Evolutionary conservation across 2,888 invertebrate species (phyloP), one percentile per base, ranked within the genome.

Genomic region (Metalampra italica): DNA sequence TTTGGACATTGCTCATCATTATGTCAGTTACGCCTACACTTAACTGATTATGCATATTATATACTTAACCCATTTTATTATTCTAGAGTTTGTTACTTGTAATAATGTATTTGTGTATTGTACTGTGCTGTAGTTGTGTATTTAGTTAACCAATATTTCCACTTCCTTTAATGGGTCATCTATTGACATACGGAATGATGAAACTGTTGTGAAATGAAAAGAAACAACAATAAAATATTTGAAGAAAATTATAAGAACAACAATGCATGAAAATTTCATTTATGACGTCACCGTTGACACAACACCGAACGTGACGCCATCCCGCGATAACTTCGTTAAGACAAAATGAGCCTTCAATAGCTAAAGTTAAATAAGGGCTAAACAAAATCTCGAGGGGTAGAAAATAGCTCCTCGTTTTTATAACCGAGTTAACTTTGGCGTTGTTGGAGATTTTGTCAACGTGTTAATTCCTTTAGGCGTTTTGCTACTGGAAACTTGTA

Each of bases 291-390:
- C 62, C 60, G 44, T 56, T 63, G 60, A 62, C 54, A 51, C 47
- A 55, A 70, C 63, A 66, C 72, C 64, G 57, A 62, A 65, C 71
- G 65, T 67, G 68, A 71, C 68, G 62, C 59, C 60, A 57, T 55
- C 66, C 62, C 62, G 61, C 64, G 63, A 71, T 77, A 80, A 82
- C 71, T 80, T 77, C 70, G 81, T 81, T 81, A 82, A 79, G 73
- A 68, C 73, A 66, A 73, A 82, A 83, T 76, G 78, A 72, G 71
- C 75, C 75, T 78, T 68, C 78, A 78, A 83, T 83, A 76, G 82
- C 76, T 69, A 75, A 85, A 85, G 82, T 84, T 84, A 81, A 84
- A 83, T 84, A 79, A 78, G 78, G 78, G 77, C 78, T 75, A 78
- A 80, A 78, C 75, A 73, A 81, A 83, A 78, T 76, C 34, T 29